Percentiles rank a stretch among this genome's conserved stretches.
Evolutionary conservation across 2,797 vertebrate species (phyloP).

Genomic region (Argyrosomus regius): DNA sequence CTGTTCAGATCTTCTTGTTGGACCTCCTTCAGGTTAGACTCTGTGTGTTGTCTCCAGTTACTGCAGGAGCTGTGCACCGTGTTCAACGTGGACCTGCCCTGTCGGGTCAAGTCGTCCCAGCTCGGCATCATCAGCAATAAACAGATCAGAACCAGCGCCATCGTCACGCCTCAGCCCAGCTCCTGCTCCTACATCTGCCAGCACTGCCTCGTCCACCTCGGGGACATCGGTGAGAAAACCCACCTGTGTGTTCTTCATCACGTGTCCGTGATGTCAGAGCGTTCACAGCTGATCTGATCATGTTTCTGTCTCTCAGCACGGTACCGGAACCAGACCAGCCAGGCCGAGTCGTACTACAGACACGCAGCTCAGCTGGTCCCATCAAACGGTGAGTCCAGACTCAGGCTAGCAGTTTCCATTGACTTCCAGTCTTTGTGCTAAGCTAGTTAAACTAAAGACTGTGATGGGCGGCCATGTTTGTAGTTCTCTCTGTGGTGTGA

Average conservation of each 20-base stretch:
- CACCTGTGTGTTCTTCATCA: background rate
- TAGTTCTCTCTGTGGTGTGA: background rate
- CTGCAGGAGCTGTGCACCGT: constrained; percentile 98
- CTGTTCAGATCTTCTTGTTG: too few relatives aligned
- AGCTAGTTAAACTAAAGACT: too few relatives aligned
- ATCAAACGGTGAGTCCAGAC: constrained; percentile 90
- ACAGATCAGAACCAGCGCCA: constrained; percentile 90
- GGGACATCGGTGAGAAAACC: constrained; percentile 92
- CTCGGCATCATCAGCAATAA: constrained; percentile 99
- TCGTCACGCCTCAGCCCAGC: constrained; percentile 98
- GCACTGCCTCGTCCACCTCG: constrained; percentile 99
- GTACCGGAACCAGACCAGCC: constrained; percentile 99
- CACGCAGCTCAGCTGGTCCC: constrained; percentile 99
- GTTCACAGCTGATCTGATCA: background rate
- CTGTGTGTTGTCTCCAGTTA: constrained; percentile 81
- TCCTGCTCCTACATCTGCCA: constrained; percentile 99
- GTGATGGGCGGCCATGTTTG: constrained; percentile 20
- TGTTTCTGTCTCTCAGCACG: constrained; percentile 86
- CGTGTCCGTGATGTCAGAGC: too few relatives aligned
- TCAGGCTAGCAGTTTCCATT: background rate
- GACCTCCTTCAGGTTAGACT: too few relatives aligned
- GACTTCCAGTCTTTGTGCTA: too few relatives aligned
- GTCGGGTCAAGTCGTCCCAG: constrained; percentile 96
- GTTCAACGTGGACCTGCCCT: constrained; percentile 98
- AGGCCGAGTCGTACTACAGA: constrained; percentile 98